phyloP scores from a whole-genome alignment of 2,888 invertebrate genomes.

The Clanis bilineata region DNA sequence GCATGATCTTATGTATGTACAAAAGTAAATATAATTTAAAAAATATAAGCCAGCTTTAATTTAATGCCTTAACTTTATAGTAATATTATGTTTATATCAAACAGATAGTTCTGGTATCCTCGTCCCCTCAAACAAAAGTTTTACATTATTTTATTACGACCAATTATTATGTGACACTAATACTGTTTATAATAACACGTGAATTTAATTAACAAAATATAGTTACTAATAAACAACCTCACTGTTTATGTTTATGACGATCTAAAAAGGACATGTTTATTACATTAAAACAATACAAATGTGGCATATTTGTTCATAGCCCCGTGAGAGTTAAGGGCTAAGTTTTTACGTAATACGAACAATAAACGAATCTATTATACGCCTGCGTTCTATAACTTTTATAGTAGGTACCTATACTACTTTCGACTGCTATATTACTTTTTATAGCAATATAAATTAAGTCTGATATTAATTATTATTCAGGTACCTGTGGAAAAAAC shows the following conservation, averaged over 20 bases:
- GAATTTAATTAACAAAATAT: background rate
- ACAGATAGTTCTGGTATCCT: no score
- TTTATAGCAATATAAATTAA: background rate
- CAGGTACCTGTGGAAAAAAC: no score
- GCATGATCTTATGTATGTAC: no score
- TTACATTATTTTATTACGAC: no score
- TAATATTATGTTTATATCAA: no score
- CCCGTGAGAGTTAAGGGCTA: background rate
- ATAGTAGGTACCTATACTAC: background rate
- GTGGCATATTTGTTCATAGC: background rate
- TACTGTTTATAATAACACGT: background rate
- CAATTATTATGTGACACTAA: background rate
- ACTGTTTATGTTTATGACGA: background rate
- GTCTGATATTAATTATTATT: background rate
- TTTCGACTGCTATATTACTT: background rate
- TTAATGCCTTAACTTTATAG: no score
- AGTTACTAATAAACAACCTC: background rate
- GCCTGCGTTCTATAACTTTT: background rate
- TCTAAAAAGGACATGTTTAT: background rate
- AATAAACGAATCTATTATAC: background rate
- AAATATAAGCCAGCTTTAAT: no score
- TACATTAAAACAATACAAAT: conserved; percentile 1
- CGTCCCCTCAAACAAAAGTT: no score
- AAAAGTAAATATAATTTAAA: no score
- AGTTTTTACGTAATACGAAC: background rate